Evolutionary conservation across 2,888 invertebrate species (phyloP).

Genomic region (Odontomyia ornata): DNA sequence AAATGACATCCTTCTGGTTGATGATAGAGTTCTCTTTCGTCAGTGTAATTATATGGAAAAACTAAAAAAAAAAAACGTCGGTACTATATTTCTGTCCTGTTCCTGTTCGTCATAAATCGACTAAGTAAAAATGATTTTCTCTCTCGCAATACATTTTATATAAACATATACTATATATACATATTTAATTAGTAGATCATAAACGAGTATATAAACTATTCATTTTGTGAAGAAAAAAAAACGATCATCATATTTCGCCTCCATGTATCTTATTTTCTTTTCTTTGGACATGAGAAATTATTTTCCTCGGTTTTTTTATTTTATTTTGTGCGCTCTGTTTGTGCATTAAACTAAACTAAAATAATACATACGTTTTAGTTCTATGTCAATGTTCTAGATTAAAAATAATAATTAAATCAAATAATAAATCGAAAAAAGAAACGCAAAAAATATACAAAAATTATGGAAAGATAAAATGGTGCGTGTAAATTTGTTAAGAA

Average conservation of each 20-base stretch:
- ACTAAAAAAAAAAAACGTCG: neutral
- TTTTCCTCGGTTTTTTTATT: neutral
- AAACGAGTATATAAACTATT: too few relatives aligned
- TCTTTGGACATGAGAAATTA: neutral
- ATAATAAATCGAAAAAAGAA: neutral
- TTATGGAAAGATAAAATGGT: too few relatives aligned
- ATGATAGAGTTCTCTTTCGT: too few relatives aligned
- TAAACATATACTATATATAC: too few relatives aligned
- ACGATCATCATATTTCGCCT: neutral
- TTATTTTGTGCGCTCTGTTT: neutral
- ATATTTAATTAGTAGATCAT: too few relatives aligned
- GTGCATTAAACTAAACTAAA: neutral
- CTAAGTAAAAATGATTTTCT: neutral
- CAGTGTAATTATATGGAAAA: too few relatives aligned
- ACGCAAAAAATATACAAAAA: neutral
- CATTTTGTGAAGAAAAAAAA: too few relatives aligned
- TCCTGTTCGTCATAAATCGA: neutral
- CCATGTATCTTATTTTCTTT: neutral
- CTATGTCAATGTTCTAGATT: slow-evolving; percentile 5
- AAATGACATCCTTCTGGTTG: too few relatives aligned
- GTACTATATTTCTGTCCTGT: too few relatives aligned
- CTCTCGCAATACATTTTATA: slow-evolving; percentile 35
- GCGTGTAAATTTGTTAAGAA: too few relatives aligned
- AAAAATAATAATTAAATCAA: neutral
- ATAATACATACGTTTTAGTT: slow-evolving; percentile 18